phyloP scores from a whole-genome alignment of 2,888 invertebrate species.

The Spialia ferax region DNA sequence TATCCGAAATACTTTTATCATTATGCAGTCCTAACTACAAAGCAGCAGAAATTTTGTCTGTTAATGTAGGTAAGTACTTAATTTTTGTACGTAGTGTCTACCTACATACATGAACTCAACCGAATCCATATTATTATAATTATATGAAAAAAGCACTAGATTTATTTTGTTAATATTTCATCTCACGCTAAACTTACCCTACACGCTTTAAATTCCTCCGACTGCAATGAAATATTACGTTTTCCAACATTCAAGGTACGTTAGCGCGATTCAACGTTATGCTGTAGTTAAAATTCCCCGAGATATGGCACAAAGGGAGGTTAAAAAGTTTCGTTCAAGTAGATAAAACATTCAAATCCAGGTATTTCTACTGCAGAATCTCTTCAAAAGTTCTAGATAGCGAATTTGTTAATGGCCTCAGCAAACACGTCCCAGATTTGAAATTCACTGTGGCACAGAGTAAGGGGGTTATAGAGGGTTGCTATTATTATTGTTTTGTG shows the following conservation, averaged over 20 bases:
- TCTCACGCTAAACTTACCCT: not conserved
- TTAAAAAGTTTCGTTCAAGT: constrained; percentile 39
- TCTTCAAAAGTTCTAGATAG: constrained; percentile 40
- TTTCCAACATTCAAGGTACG: constrained; percentile 29
- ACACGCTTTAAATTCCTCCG: constrained; percentile 12
- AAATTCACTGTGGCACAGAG: constrained; percentile 30
- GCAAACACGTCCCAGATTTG: constrained; percentile 38
- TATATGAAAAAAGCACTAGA: not conserved
- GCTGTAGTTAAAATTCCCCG: constrained; percentile 31
- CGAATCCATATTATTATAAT: too few species aligned
- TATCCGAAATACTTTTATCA: too few species aligned
- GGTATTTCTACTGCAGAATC: constrained; percentile 34
- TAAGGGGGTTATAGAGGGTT: constrained; percentile 11
- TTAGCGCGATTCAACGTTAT: constrained; percentile 6
- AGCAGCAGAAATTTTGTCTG: too few species aligned
- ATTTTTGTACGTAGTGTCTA: too few species aligned
- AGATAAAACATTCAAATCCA: constrained; percentile 41
- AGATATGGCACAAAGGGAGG: constrained; percentile 38
- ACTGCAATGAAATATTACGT: constrained; percentile 29
- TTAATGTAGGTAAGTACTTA: too few species aligned
- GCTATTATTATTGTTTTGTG: too few species aligned
- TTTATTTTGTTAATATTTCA: not conserved
- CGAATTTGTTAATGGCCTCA: constrained; percentile 39
- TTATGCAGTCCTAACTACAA: too few species aligned
- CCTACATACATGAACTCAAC: too few species aligned